These are phyloP conservation scores for Leptarthrus brevirostris DNA, from an alignment of 2,888 invertebrate species.

Conservation along the genomic window DNA sequence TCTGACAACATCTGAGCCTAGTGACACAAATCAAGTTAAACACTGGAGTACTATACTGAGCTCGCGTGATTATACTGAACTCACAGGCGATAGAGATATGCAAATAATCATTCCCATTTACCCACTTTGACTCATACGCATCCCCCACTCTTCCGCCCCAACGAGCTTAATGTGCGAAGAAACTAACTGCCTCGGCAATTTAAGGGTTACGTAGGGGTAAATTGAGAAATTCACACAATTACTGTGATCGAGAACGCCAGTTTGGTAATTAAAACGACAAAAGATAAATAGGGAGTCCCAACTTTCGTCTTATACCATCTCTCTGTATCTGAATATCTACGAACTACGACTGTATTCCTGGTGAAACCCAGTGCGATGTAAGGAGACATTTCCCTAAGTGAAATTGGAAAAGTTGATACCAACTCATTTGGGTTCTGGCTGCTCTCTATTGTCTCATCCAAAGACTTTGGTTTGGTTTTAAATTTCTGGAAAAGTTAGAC, in stretches of 20 bases:
- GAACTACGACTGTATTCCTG: too few species aligned
- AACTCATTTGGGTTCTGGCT: conserved; percentile 13
- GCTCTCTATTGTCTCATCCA: conserved; percentile 23
- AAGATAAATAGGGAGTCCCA: conserved; percentile 35
- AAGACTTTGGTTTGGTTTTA: conserved; percentile 9
- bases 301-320: conserved; percentile 1
- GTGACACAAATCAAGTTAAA: conserved; percentile 34
- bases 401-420: conserved; percentile 38
- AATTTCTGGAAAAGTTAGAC: conserved; percentile 20
- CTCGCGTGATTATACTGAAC: neutral
- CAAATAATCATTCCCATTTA: conserved; percentile 30
- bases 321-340: too few species aligned
- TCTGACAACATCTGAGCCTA: neutral
- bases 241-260: conserved; percentile 40
- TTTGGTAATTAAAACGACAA: conserved; percentile 46
- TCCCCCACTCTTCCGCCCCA: neutral
- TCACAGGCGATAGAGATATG: conserved; percentile 34
- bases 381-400: conserved; percentile 26
- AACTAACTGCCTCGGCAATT: conserved; percentile 31
- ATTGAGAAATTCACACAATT: conserved; percentile 45
- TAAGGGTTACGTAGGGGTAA: conserved; percentile 44
- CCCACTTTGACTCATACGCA: neutral
- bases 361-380: too few species aligned
- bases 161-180: conserved; percentile 2
- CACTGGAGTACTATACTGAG: neutral